Evolutionary conservation across 2,797 vertebrate genomes (phyloP), one percentile per base, ranked within the genome.

Genomic region (Selene dorsalis): DNA sequence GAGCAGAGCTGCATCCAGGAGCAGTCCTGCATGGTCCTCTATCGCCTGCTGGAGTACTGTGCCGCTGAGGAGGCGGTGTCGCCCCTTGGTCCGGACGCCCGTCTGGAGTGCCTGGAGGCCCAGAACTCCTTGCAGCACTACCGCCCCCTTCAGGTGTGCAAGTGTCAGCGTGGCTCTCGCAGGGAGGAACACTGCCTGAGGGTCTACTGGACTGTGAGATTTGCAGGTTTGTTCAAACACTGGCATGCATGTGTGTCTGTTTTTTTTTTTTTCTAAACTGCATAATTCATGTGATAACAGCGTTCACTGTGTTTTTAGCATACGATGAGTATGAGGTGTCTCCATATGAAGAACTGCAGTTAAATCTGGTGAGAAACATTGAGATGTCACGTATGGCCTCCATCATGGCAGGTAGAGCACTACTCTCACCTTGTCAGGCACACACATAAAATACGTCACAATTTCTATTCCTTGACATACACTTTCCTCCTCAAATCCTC

Each of bases 161-260:
- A 93, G 63, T 98, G 97, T 75, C 95, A 96, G 74, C 94, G 96
- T 26, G 96, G 95, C 79, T 96, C 95, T 92, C 96, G 93, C 77
- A 94, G 93, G 47, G 96, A 97, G 87, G 95, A 96, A 53, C 93
- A 93, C 82, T 98, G 97, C 90, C 92, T 98, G 70, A 92, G 92
- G 39, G 86, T 97, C 77, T 98, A 96, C 92, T 97, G 96, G 97
- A 96, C 95, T 0, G 84, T 97, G 70, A 95, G 96, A 69, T 95
- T 94, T 68, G 91, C 90, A 89, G 92, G 94, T 94, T 61, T 69
- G 85, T 81, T 62, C 3, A 50, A 60, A 67, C 47, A 6, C 6
- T 59, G 56, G 32, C 53, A 20, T 62, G 3, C 11, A 0, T 18
- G 35, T 67, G 57, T 48, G 39, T n/a, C 26, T 3, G 13, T 6